Percentiles rank a stretch among this genome's conserved stretches.
phyloP scores from a whole-genome alignment of 2,113 vertebrate species.

The Arizona elegans region DNA sequence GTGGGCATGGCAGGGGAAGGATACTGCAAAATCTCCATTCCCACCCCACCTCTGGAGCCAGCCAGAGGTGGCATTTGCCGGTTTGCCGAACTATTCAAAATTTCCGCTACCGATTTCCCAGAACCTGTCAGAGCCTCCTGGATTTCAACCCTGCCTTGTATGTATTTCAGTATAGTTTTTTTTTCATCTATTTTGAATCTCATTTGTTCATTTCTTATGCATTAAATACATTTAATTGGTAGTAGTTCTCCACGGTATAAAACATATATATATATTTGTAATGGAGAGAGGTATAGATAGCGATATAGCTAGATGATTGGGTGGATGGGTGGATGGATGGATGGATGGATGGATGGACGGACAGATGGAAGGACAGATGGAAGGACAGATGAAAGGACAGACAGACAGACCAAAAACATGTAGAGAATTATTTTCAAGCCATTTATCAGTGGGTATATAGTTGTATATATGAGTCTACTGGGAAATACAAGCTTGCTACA shows the following conservation, averaged over 20 bases:
- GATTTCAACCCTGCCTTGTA: neutral
- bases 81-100: no score
- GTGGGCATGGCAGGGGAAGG: no score
- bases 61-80: no score
- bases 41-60: no score
- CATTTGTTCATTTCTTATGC: neutral
- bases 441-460: neutral
- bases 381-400: accelerated
- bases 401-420: neutral
- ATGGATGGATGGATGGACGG: no score
- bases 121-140: no score
- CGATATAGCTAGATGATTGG: neutral
- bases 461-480: neutral
- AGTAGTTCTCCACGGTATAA: neutral
- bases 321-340: no score
- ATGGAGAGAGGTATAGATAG: neutral
- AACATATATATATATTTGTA: neutral
- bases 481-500: neutral
- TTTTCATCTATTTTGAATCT: neutral
- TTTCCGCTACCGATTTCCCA: no score
- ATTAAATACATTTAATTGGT: neutral
- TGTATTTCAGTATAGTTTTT: neutral
- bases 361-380: no score
- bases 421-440: neutral
- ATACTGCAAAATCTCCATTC: no score